Conservation (phyloP, 2,113 vertebrate species). For the Cnemophilus loriae region DNA sequence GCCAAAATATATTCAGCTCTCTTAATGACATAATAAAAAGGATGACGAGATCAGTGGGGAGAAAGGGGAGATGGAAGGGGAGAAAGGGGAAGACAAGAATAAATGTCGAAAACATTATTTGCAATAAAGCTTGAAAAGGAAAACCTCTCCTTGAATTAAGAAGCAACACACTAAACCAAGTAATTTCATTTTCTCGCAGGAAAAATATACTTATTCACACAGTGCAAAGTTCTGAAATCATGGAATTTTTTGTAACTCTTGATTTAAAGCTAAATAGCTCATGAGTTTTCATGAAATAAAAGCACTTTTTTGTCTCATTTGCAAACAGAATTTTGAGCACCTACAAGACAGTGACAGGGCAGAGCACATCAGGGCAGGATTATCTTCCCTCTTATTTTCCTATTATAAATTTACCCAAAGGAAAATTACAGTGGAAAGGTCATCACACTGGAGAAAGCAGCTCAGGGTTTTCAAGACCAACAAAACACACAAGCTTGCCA, state of each 20-base stretch:
- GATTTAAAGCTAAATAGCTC: neutral
- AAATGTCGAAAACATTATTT: neutral
- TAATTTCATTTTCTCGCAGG: neutral
- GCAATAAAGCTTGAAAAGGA: neutral
- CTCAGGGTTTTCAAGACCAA: slow-evolving; percentile 55
- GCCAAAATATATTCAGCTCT: neutral
- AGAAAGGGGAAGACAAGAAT: neutral
- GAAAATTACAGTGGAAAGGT: slow-evolving; percentile 55
- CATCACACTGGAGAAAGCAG: slow-evolving; percentile 54
- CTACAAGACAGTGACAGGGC: neutral
- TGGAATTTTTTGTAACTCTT: neutral
- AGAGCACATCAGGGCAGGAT: neutral
- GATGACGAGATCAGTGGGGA: neutral
- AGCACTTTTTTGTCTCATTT: neutral
- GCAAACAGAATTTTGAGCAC: neutral
- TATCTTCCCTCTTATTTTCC: neutral
- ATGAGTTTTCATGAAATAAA: neutral
- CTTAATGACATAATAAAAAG: neutral
- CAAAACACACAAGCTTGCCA: slow-evolving; percentile 68
- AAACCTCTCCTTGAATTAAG: neutral
- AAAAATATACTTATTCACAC: neutral
- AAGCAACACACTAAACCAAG: neutral
- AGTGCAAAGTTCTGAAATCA: neutral
- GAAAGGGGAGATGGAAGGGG: neutral
- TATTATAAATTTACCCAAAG: slow-evolving; percentile 35